phyloP scores from a whole-genome alignment of 1,140 invertebrate genomes.

The Cyphomyrmex costatus region DNA sequence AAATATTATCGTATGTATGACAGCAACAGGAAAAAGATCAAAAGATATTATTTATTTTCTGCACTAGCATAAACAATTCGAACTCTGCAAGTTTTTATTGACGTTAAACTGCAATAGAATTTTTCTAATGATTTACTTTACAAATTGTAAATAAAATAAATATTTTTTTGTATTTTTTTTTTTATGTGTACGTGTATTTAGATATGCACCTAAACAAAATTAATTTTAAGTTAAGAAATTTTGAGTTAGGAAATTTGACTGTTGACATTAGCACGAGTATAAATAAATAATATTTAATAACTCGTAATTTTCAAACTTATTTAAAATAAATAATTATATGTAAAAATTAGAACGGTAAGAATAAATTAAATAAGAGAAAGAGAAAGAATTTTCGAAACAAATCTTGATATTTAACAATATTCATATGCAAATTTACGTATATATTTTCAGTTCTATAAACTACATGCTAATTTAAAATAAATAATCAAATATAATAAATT shows the following conservation, averaged over 20 bases:
- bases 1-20: neutral
- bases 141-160: conserved; percentile 15
- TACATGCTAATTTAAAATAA: too few species aligned
- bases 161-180: conserved; percentile 20
- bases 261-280: neutral
- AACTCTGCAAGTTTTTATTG: neutral
- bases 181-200: neutral
- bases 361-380: too few species aligned
- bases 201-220: neutral
- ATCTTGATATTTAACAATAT: too few species aligned
- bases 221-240: conserved; percentile 44
- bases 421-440: too few species aligned
- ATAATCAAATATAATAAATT: neutral
- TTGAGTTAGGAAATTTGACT: conserved; percentile 23
- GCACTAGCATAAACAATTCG: neutral
- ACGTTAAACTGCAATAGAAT: neutral
- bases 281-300: conserved; percentile 41
- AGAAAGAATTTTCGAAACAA: too few species aligned
- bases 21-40: conserved; percentile 6
- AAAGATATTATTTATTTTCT: conserved; percentile 44
- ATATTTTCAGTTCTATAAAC: too few species aligned
- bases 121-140: conserved; percentile 11
- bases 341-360: too few species aligned
- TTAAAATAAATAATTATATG: neutral
- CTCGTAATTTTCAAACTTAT: conserved; percentile 16